Percentiles rank a stretch among this genome's conserved stretches.
Evolutionary conservation across 2,888 invertebrate genomes (phyloP).

Genomic region (Drosophila mimetica): DNA sequence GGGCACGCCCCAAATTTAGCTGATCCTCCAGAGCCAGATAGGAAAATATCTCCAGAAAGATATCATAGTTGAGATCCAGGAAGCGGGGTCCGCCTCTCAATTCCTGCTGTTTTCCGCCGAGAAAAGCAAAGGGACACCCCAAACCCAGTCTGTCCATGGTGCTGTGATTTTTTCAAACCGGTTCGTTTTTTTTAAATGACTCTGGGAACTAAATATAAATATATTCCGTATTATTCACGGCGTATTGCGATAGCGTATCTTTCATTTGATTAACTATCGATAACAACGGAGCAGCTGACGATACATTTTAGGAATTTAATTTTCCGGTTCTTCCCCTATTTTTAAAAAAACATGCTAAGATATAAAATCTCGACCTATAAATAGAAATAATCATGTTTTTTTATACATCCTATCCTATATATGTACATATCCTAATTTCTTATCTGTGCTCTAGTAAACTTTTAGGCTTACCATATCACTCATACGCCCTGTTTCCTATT

Average conservation of each 20-base stretch:
- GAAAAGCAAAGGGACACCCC: conserved; percentile 57
- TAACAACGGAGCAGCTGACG: conserved; percentile 21
- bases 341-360: background rate
- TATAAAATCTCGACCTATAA: background rate
- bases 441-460: no score
- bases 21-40: conserved; percentile 57
- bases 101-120: conserved; percentile 38
- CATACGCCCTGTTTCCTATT: no score
- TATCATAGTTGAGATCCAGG: conserved; percentile 67
- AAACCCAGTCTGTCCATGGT: conserved; percentile 58
- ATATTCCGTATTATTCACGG: background rate
- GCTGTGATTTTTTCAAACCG: background rate
- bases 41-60: conserved; percentile 55
- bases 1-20: conserved; percentile 55
- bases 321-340: background rate
- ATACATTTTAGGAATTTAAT: no score
- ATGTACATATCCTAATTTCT: no score
- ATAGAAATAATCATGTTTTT: no score
- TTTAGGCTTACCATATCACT: no score
- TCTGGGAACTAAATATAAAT: no score
- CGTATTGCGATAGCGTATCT: background rate
- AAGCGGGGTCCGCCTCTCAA: conserved; percentile 17
- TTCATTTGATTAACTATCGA: conserved; percentile 7
- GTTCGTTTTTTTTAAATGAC: background rate
- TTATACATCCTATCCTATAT: no score